These are phyloP conservation scores for Mya arenaria DNA, from an alignment of 1,140 invertebrate genomes.

Conservation along the genomic window DNA sequence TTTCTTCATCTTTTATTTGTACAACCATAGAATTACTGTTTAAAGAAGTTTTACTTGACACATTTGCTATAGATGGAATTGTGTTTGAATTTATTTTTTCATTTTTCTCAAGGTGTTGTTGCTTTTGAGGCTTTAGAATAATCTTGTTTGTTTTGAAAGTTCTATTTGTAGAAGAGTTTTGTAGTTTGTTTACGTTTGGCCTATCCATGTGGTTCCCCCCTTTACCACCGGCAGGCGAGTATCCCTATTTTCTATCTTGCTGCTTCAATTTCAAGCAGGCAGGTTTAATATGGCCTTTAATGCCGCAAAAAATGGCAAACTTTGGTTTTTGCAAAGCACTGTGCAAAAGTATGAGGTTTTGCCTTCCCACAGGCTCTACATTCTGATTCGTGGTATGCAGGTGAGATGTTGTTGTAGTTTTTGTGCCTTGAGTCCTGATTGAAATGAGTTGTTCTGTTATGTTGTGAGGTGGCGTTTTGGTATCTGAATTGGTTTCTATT, in stretches of 20 bases:
- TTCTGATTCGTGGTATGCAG: too few relatives aligned
- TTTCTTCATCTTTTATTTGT: neutral
- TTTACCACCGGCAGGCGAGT: neutral
- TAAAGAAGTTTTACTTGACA: neutral
- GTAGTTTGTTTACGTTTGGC: neutral
- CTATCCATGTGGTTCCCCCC: constrained; percentile 28
- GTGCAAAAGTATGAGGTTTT: neutral
- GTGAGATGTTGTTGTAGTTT: neutral
- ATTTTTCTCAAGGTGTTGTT: neutral
- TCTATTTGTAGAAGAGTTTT: neutral
- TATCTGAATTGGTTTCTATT: too few relatives aligned
- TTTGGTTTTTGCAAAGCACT: neutral
- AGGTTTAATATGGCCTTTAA: neutral
- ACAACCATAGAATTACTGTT: constrained; percentile 13
- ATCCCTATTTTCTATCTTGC: neutral
- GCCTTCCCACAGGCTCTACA: neutral
- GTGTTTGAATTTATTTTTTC: neutral
- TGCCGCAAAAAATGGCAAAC: neutral
- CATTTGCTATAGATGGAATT: neutral
- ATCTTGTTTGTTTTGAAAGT: neutral
- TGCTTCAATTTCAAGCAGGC: neutral
- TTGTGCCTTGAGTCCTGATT: neutral
- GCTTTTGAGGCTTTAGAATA: too few relatives aligned
- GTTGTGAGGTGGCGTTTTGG: neutral
- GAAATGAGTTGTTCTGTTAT: neutral